These are phyloP conservation scores for Episyrphus balteatus DNA, from an alignment of 1,140 invertebrate genomes.

Conservation along the genomic window DNA sequence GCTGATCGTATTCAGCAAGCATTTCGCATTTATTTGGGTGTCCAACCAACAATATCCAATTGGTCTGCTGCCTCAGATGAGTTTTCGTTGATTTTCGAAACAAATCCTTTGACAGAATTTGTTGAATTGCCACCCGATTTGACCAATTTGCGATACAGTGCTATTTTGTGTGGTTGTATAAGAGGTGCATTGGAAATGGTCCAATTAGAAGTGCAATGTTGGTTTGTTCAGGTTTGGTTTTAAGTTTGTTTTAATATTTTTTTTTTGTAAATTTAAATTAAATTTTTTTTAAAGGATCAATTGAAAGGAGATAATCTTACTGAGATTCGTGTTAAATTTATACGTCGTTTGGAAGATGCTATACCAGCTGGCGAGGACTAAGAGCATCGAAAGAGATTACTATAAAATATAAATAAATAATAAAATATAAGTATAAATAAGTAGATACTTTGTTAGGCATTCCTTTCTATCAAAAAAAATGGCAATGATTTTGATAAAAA, in stretches of 20 bases:
- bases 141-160: constrained; percentile 81
- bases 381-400: constrained; percentile 3
- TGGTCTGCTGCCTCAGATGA: constrained; percentile 92
- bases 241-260: not conserved
- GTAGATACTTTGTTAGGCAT: too few species aligned
- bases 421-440: too few species aligned
- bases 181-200: constrained; percentile 96
- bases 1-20: constrained; percentile 87
- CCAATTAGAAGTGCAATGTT: constrained; percentile 64
- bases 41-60: constrained; percentile 81
- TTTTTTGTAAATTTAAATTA: not conserved
- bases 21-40: constrained; percentile 79
- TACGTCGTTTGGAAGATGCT: constrained; percentile 91
- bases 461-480: too few species aligned
- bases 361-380: constrained; percentile 97
- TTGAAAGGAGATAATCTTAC: constrained; percentile 90
- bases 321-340: constrained; percentile 91
- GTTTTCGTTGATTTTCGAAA: constrained; percentile 91
- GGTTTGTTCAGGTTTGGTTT: constrained; percentile 56
- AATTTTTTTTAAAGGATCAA: constrained; percentile 68
- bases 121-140: constrained; percentile 93
- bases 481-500: too few species aligned
- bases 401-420: too few species aligned
- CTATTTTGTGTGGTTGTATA: constrained; percentile 86
- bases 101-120: constrained; percentile 96